A percentile compares a stretch with the other conserved stretches of the same genome.
Conservation (phyloP, 2,888 invertebrate genomes). For the Himalopsyche japonica region DNA sequence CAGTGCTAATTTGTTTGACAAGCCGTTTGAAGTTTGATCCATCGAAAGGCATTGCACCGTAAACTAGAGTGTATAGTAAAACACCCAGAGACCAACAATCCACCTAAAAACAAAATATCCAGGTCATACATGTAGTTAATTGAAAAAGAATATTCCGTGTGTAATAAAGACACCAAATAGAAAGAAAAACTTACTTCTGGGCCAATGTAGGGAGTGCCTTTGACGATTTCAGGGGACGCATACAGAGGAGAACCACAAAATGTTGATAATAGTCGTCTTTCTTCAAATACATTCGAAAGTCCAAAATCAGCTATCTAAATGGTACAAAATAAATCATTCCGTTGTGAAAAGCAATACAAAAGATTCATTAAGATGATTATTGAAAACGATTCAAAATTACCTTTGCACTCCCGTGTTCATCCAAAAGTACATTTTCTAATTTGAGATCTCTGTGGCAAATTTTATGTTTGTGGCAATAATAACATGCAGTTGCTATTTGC, state of each 20-base stretch:
- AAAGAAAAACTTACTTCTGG: slow-evolving; percentile 73
- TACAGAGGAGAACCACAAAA: slow-evolving; percentile 97
- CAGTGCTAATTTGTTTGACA: slow-evolving; percentile 95
- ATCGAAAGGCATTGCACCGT: slow-evolving; percentile 99
- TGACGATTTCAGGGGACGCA: slow-evolving; percentile 97
- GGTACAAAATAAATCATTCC: slow-evolving; percentile 5
- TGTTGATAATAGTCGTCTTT: slow-evolving; percentile 81
- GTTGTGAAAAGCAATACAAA: slow-evolving; percentile 7
- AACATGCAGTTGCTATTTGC: slow-evolving; percentile 94
- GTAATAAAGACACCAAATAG: not conserved
- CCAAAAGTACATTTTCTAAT: slow-evolving; percentile 91
- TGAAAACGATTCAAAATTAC: slow-evolving; percentile 51
- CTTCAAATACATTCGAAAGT: slow-evolving; percentile 94
- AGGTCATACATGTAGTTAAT: slow-evolving; percentile 46
- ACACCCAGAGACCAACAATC: slow-evolving; percentile 96
- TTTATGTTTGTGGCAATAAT: slow-evolving; percentile 98
- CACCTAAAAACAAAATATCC: slow-evolving; percentile 49
- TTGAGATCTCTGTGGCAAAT: slow-evolving; percentile 96
- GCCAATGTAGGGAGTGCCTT: slow-evolving; percentile 94
- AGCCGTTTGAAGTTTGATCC: slow-evolving; percentile 97
- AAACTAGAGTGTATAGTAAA: slow-evolving; percentile 94
- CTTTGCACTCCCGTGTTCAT: slow-evolving; percentile 93
- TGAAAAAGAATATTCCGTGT: not conserved
- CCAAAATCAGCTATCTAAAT: slow-evolving; percentile 96
- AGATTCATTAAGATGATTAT: not conserved